Conservation (phyloP, 2,113 vertebrate genomes). For the Nothocercus julius region DNA sequence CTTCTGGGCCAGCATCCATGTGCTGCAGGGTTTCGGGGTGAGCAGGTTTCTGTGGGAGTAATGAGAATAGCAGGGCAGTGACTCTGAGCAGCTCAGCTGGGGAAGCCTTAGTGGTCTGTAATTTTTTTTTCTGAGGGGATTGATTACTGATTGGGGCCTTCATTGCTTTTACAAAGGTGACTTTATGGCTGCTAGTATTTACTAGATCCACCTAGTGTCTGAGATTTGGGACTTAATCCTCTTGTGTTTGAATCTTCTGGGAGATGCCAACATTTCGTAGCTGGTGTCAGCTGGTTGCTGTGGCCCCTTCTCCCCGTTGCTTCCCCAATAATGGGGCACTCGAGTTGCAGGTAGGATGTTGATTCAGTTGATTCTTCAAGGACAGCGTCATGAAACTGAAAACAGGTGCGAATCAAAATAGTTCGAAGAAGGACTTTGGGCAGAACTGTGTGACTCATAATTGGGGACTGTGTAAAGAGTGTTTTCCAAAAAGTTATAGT, state of each 20-base stretch:
- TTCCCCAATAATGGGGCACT: neutral
- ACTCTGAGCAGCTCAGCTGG: neutral
- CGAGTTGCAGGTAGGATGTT: rapidly evolving
- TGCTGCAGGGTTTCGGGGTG: neutral
- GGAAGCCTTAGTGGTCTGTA: neutral
- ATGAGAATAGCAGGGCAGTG: neutral
- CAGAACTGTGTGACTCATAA: neutral
- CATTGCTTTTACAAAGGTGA: neutral
- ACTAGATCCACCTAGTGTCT: too few relatives aligned
- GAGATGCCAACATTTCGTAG: rapidly evolving
- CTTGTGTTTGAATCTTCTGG: neutral
- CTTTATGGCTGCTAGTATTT: neutral
- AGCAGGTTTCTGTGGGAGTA: rapidly evolving
- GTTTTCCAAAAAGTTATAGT: slow-evolving; percentile 16
- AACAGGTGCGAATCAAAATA: neutral
- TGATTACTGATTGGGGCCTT: neutral
- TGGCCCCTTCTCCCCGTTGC: neutral
- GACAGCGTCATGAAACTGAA: neutral
- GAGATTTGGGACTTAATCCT: neutral
- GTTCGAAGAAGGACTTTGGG: neutral
- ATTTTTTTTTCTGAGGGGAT: neutral
- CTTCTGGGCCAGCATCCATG: neutral
- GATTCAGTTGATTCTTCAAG: neutral
- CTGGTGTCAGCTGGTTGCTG: neutral
- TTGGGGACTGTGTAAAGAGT: neutral